Conservation (phyloP, 1,140 invertebrate species). For the Pentalonia nigronervosa region DNA sequence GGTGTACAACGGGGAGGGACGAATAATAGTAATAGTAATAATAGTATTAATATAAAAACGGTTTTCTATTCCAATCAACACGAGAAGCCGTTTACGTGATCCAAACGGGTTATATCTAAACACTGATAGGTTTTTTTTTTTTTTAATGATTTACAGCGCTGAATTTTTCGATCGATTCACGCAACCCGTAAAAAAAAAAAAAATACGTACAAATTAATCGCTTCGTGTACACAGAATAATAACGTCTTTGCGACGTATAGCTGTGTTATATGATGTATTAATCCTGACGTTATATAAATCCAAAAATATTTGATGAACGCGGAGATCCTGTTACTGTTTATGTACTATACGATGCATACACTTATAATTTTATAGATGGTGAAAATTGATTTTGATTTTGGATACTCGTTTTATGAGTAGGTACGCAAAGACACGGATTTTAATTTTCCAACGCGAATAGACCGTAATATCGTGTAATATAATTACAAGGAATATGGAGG, state of each 20-base stretch:
- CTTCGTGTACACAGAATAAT: neutral
- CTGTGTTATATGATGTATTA: neutral
- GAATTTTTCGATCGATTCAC: neutral
- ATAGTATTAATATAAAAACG: conserved; percentile 33
- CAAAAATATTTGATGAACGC: neutral
- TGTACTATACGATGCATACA: neutral
- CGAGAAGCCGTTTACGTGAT: conserved; percentile 28
- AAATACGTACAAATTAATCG: conserved; percentile 13
- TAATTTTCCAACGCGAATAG: neutral
- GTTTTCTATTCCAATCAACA: conserved; percentile 35
- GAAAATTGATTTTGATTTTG: neutral
- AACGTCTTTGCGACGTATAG: conserved; percentile 2
- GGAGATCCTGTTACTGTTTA: neutral
- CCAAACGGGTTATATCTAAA: conserved; percentile 28
- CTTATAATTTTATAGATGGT: neutral
- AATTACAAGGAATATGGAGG: neutral
- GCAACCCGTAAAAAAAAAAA: neutral
- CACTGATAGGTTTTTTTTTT: neutral
- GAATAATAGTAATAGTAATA: neutral
- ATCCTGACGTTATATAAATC: neutral
- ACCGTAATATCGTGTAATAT: neutral
- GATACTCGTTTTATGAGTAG: no score
- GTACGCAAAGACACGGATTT: no score
- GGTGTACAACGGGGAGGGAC: conserved; percentile 19
- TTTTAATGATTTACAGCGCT: conserved; percentile 15